These are phyloP conservation scores for Podarcis lilfordi DNA, from an alignment of 2,797 vertebrate genomes.

Conservation along the genomic window DNA sequence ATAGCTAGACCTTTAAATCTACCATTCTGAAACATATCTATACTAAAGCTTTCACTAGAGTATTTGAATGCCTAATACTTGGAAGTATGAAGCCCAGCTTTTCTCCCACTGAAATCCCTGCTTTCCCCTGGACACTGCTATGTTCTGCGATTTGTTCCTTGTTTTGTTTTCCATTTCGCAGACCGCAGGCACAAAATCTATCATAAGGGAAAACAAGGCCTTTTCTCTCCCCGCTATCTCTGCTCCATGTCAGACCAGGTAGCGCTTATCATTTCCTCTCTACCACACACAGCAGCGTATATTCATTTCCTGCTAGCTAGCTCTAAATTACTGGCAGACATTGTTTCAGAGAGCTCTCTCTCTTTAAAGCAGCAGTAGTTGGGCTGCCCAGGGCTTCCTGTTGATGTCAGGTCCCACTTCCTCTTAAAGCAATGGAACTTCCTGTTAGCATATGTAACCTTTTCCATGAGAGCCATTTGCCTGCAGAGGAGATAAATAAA, in stretches of 20 bases:
- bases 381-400: constrained; percentile 78
- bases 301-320: constrained; percentile 76
- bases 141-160: constrained; percentile 49
- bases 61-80: constrained; percentile 31
- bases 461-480: constrained; percentile 72
- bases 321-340: constrained; percentile 71
- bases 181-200: constrained; percentile 42
- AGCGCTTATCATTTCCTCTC: constrained; percentile 77
- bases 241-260: constrained; percentile 74
- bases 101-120: constrained; percentile 27
- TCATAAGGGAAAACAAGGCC: constrained; percentile 61
- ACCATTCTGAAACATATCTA: background rate
- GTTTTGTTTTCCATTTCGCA: constrained; percentile 70
- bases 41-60: constrained; percentile 15
- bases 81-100: constrained; percentile 35
- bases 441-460: constrained; percentile 74
- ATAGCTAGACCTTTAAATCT: background rate
- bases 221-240: constrained; percentile 43
- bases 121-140: constrained; percentile 41
- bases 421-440: constrained; percentile 78
- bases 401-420: constrained; percentile 82
- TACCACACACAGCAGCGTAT: constrained; percentile 65
- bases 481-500: background rate
- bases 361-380: constrained; percentile 70
- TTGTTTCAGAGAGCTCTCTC: constrained; percentile 77